These are phyloP conservation scores for Hestina assimilis DNA, from an alignment of 1,140 invertebrate genomes.

Conservation along the genomic window DNA sequence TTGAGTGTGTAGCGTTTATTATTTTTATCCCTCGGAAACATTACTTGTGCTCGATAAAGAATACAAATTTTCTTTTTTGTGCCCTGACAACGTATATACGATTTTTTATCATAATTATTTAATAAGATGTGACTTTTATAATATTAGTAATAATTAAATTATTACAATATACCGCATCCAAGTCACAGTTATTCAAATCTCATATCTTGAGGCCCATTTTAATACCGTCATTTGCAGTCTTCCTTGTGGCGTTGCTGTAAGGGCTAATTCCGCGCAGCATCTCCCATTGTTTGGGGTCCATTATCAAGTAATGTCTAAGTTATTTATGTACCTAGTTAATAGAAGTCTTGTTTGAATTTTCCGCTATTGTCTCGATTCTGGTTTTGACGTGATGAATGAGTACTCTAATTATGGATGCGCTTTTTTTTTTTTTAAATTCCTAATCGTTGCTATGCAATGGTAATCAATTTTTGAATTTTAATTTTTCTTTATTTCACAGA, in stretches of 20 bases:
- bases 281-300: conserved; percentile 34
- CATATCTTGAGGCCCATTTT: conserved; percentile 35
- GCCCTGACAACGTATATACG: too few relatives aligned
- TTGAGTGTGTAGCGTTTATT: too few relatives aligned
- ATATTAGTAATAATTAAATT: not conserved
- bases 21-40: too few relatives aligned
- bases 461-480: not conserved
- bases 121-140: not conserved
- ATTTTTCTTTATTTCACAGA: not conserved
- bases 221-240: conserved; percentile 33
- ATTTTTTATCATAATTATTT: not conserved
- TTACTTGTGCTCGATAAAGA: too few relatives aligned
- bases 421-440: not conserved
- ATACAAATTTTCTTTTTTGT: too few relatives aligned
- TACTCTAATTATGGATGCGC: not conserved
- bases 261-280: conserved; percentile 23
- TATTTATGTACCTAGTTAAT: conserved; percentile 42
- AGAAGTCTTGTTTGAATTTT: conserved; percentile 38
- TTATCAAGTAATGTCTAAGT: conserved; percentile 33
- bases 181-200: not conserved
- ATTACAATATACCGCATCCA: conserved; percentile 31
- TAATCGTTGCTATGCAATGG: not conserved
- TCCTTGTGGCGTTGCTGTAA: conserved; percentile 28
- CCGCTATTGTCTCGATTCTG: conserved; percentile 34
- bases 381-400: conserved; percentile 37